These are phyloP conservation scores for Meteorus cinctellus DNA, from an alignment of 2,888 invertebrate genomes.

Conservation along the genomic window DNA sequence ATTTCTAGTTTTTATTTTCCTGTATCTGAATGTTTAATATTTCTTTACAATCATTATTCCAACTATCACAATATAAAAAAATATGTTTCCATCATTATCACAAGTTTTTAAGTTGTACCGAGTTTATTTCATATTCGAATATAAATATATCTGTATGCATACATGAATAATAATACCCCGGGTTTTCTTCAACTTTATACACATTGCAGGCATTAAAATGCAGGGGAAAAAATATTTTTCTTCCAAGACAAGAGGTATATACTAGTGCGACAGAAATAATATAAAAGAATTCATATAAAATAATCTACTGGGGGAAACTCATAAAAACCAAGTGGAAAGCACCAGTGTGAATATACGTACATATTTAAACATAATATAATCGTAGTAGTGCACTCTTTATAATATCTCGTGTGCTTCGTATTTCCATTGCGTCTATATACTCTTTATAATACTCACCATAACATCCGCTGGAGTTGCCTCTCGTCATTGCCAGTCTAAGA, in stretches of 20 bases:
- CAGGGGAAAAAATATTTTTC: slow-evolving; percentile 17
- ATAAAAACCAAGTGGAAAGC: too few relatives aligned
- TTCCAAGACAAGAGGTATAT: background rate
- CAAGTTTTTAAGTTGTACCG: slow-evolving; percentile 39
- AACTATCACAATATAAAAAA: slow-evolving; percentile 4
- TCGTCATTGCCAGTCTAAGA: slow-evolving; percentile 45
- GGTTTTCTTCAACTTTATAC: slow-evolving; percentile 4
- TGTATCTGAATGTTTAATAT: too few relatives aligned
- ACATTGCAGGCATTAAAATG: background rate
- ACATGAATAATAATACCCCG: background rate
- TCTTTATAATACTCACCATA: slow-evolving; percentile 16
- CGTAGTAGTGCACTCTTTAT: slow-evolving; percentile 33
- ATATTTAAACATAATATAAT: slow-evolving; percentile 30
- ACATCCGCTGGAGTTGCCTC: slow-evolving; percentile 32
- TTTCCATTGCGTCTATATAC: slow-evolving; percentile 11
- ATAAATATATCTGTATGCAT: background rate
- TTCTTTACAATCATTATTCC: slow-evolving; percentile 46
- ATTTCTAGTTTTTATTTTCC: too few relatives aligned
- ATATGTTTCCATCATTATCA: slow-evolving; percentile 10
- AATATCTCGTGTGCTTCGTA: slow-evolving; percentile 42
- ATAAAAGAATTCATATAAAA: slow-evolving; percentile 1
- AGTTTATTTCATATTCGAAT: slow-evolving; percentile 20
- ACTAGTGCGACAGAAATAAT: slow-evolving; percentile 12
- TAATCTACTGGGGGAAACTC: background rate
- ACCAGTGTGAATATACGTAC: background rate